Conservation (phyloP, 1,140 invertebrate species). For the Pseudomyrmex sp. region DNA sequence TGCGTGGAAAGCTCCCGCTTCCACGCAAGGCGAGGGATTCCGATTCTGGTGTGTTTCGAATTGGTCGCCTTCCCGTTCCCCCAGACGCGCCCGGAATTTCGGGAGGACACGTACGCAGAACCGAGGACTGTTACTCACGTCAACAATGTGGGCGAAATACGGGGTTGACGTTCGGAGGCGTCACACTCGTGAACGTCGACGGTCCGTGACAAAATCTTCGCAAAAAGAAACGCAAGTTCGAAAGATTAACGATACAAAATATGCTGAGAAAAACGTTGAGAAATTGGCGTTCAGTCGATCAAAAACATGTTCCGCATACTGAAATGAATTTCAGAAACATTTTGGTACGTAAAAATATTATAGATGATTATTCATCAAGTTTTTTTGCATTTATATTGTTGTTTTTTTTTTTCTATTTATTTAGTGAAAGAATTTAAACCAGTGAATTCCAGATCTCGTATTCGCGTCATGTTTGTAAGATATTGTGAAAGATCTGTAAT, state of each 20-base stretch:
- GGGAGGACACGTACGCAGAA: conserved; percentile 52
- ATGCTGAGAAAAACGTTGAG: background rate
- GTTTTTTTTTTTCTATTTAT: background rate
- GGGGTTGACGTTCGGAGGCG: conserved; percentile 23
- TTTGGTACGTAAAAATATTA: no score
- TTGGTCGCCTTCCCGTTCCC: conserved; percentile 51
- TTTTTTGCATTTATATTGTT: no score
- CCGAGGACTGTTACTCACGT: conserved; percentile 62
- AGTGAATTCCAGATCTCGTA: background rate
- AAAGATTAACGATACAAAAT: background rate
- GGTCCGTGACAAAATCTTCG: background rate
- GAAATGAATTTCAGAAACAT: background rate
- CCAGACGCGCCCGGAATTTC: conserved; percentile 68
- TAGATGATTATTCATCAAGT: no score
- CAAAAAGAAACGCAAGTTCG: background rate
- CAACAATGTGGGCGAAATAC: conserved; percentile 64
- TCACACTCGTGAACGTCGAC: background rate
- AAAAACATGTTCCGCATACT: no score
- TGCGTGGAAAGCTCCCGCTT: conserved; percentile 15
- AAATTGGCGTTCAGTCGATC: background rate
- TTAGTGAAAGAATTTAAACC: background rate
- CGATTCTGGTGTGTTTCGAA: conserved; percentile 59
- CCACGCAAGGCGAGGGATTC: conserved; percentile 25
- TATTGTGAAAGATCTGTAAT: conserved; percentile 4
- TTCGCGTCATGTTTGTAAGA: background rate